phyloP scores from a whole-genome alignment of 64 coral and sea anemone genomes.

The Anthopleura sola region DNA sequence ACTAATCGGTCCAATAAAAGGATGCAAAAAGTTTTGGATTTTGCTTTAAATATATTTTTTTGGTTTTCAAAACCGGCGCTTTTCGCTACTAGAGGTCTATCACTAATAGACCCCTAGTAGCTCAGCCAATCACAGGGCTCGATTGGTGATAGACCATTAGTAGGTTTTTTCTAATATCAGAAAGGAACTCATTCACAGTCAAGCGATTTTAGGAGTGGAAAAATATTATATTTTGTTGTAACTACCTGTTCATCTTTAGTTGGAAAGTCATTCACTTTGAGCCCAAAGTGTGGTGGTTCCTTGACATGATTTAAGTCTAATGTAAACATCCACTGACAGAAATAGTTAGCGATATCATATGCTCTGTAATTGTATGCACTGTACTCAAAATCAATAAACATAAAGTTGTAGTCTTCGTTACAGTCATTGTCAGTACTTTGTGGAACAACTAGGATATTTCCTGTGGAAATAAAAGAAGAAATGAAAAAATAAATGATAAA shows the following conservation, averaged over 20 bases:
- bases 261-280: conserved; percentile 37
- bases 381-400: conserved; percentile 52
- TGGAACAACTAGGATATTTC: conserved; percentile 42
- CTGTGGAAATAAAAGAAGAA: conserved; percentile 13
- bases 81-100: too few species aligned
- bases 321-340: conserved; percentile 79
- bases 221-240: too few species aligned
- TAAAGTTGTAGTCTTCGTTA: conserved; percentile 35
- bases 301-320: conserved; percentile 46
- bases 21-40: too few species aligned
- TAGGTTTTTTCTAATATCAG: too few species aligned
- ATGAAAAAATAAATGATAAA: neutral
- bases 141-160: too few species aligned
- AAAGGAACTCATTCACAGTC: too few species aligned
- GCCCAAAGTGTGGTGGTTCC: conserved; percentile 42
- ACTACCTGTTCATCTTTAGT: conserved; percentile 63
- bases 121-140: too few species aligned
- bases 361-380: conserved; percentile 54
- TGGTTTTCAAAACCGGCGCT: too few species aligned
- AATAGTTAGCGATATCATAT: conserved; percentile 83
- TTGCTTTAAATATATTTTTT: too few species aligned
- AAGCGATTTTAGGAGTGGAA: too few species aligned
- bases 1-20: too few species aligned
- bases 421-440: conserved; percentile 16
- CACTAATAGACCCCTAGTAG: too few species aligned